Evolutionary conservation across 2,888 invertebrate species (phyloP), one percentile per base, ranked within the genome.

Genomic region (Eueremaeus valkanovi): DNA sequence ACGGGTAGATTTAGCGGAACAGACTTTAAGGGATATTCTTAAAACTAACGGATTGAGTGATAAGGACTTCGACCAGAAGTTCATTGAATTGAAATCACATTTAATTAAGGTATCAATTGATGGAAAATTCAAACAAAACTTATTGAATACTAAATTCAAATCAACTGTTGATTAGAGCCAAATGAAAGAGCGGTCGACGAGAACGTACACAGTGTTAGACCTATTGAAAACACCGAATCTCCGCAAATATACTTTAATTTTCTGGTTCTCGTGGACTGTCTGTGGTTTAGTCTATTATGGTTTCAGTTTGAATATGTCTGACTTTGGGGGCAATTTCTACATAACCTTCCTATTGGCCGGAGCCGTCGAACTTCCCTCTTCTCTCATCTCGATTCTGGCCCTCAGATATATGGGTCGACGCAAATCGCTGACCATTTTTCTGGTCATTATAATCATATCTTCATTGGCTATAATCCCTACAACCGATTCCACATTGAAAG

Each of bases 271-370:
- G 75, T 83, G 83, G 83, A 92, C 92, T 82, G 91, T 92, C n/a
- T 92, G 92, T 82, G 90, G 92, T 1, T 86, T 93, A 77, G 91
- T 90, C 0, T 93, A 93, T 83, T 93, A 93, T 80, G 93, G 93
- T 0, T 85, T 93, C 0, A 92, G 92, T 0, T 83, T 93, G 73
- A 92, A 90, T 80, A 89, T 91, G 0, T 92, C 92, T 3, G 90
- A 89, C 80, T 85, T 93, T n/a, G 87, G 89, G 78, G 92, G 91
- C 21, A 92, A 93, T 83, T 92, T 93, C 0, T 92, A 88, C 83
- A 83, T 93, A 16, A 90, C 91, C 80, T 86, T 90, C 73, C 92
- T 92, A 81, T 86, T 92, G 9, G 88, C 90, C 85, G 90, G 89
- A 0, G 85, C 92, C 36, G 91, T 93, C 0, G 93, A 93, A 82